phyloP scores from a whole-genome alignment of 1,140 invertebrate species.

The Drosophila melanica region DNA sequence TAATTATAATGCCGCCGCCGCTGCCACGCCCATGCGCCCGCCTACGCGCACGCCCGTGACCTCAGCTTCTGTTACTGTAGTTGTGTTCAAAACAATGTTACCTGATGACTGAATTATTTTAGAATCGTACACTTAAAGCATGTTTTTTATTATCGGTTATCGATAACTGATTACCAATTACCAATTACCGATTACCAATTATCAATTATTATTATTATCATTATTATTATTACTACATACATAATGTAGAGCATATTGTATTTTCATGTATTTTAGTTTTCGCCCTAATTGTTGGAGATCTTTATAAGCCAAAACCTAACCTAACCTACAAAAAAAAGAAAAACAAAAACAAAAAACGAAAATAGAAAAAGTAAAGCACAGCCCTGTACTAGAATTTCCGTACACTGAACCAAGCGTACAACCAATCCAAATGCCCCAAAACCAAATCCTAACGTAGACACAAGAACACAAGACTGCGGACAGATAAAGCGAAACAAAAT shows the following conservation, averaged over 20 bases:
- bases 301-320: conserved; percentile 24
- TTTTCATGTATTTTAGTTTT: conserved; percentile 38
- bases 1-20: conserved; percentile 49
- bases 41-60: conserved; percentile 59
- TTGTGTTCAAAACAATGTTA: conserved; percentile 84
- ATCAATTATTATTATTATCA: conserved; percentile 61
- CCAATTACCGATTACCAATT: conserved; percentile 33
- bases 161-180: conserved; percentile 45
- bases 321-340: conserved; percentile 10
- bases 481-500: background rate
- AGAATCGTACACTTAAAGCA: conserved; percentile 76
- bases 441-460: conserved; percentile 7
- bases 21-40: conserved; percentile 47
- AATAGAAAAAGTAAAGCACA: conserved; percentile 8
- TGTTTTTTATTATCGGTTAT: conserved; percentile 68
- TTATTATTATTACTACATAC: conserved; percentile 71
- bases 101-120: conserved; percentile 84
- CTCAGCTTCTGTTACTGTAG: conserved; percentile 84
- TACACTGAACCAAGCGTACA: conserved; percentile 19
- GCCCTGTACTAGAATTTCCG: conserved; percentile 8
- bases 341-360: background rate
- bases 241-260: conserved; percentile 66
- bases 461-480: conserved; percentile 32
- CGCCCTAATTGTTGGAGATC: conserved; percentile 20
- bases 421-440: conserved; percentile 6